These are phyloP conservation scores for Salvator merianae DNA, from an alignment of 2,113 vertebrate genomes.

Conservation along the genomic window DNA sequence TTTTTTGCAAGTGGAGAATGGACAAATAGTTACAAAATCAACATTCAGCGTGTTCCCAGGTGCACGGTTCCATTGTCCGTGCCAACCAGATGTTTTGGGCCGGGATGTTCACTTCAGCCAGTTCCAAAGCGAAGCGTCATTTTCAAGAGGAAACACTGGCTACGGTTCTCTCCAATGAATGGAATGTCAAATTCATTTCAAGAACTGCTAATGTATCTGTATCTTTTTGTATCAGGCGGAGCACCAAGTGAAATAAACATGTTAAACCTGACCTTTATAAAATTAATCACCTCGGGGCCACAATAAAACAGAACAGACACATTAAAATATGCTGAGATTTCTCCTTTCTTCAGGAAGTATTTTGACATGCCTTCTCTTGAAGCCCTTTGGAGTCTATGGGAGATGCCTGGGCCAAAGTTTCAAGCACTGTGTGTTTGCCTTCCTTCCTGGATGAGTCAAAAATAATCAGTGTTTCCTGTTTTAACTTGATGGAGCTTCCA, in stretches of 20 bases:
- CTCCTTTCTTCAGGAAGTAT: not conserved
- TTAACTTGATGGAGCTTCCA: no score
- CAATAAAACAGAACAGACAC: constrained; percentile 24
- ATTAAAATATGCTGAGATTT: not conserved
- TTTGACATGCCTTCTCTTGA: rapidly evolving
- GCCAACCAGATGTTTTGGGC: constrained; percentile 77
- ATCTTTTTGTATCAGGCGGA: constrained; percentile 54
- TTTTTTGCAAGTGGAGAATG: constrained; percentile 61
- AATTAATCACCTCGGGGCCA: constrained; percentile 43
- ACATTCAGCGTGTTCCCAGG: constrained; percentile 68
- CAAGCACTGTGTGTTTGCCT: no score
- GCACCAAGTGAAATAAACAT: constrained; percentile 63
- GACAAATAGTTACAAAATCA: constrained; percentile 74
- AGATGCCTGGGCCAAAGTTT: not conserved
- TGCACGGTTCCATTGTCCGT: constrained; percentile 71
- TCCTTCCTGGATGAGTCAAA: not conserved
- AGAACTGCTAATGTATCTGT: constrained; percentile 58
- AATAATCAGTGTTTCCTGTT: not conserved
- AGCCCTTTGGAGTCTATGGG: not conserved
- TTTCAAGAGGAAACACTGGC: constrained; percentile 57
- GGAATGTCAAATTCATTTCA: constrained; percentile 60
- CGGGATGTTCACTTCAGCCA: constrained; percentile 49
- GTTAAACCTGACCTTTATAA: constrained; percentile 69
- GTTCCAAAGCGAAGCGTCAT: constrained; percentile 64
- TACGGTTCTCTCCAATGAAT: constrained; percentile 54